Percentiles rank a stretch among this genome's conserved stretches.
phyloP scores from a whole-genome alignment of 2,797 vertebrate genomes.

The Tapirus indicus region DNA sequence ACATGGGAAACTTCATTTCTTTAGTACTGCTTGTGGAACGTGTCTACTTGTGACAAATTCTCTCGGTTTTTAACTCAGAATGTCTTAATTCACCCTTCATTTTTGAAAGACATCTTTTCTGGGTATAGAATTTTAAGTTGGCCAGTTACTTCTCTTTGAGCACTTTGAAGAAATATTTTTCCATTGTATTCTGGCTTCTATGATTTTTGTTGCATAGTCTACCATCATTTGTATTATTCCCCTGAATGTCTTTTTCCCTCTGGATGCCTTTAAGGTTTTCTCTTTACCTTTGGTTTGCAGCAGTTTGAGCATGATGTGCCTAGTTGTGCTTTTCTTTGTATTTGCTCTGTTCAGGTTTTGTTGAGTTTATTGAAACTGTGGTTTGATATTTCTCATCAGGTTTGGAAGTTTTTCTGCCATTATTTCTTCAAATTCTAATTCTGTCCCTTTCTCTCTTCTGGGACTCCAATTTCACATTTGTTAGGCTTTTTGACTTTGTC shows the following conservation, averaged over 20 bases:
- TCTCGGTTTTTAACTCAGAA: background rate
- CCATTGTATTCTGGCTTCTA: background rate
- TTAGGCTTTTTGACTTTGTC: background rate
- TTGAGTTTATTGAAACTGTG: background rate
- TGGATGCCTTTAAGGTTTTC: background rate
- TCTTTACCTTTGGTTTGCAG: background rate
- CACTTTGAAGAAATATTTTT: background rate
- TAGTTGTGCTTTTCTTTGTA: background rate
- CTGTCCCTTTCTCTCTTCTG: background rate
- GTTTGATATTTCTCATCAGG: background rate
- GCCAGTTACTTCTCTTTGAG: background rate
- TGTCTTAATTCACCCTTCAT: background rate
- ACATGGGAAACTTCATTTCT: background rate
- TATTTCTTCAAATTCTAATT: background rate
- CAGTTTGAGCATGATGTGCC: background rate
- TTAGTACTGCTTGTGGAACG: background rate
- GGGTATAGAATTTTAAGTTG: constrained; percentile 9
- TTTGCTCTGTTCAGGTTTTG: background rate
- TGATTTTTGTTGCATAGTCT: background rate
- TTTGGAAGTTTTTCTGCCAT: constrained; percentile 1
- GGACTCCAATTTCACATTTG: background rate
- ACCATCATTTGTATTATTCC: background rate
- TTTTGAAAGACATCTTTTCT: constrained; percentile 28
- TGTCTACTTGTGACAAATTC: background rate
- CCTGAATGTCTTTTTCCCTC: background rate